A percentile compares a stretch with the other conserved stretches of the same genome.
Conservation (phyloP, 2,888 invertebrate genomes). For the Drepana falcataria region DNA sequence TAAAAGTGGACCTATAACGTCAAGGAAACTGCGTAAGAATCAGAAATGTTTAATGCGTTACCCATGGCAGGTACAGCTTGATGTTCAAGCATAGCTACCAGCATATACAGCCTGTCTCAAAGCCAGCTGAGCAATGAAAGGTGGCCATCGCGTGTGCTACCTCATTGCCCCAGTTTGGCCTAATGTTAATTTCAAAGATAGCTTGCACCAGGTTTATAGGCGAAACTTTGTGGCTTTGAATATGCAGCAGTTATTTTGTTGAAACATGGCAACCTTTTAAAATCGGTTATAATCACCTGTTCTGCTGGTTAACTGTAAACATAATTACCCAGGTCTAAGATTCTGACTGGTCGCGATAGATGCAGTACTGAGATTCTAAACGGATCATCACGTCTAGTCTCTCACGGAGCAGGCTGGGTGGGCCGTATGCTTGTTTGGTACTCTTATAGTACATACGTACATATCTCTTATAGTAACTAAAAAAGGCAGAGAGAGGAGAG, state of each 20-base stretch:
- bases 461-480: too few relatives aligned
- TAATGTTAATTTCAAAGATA: slow-evolving; percentile 10
- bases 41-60: too few relatives aligned
- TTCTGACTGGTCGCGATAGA: too few relatives aligned
- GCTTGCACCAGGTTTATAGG: background rate
- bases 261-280: background rate
- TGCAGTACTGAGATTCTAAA: too few relatives aligned
- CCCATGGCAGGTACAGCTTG: background rate
- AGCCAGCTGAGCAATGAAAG: background rate
- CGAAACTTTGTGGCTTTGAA: background rate
- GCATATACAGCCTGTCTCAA: background rate
- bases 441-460: too few relatives aligned
- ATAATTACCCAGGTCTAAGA: too few relatives aligned
- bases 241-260: background rate
- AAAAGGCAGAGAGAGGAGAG: too few relatives aligned
- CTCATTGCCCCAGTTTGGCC: slow-evolving; percentile 33
- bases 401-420: too few relatives aligned
- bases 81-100: background rate
- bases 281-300: background rate
- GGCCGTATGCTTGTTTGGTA: too few relatives aligned
- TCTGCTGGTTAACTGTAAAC: background rate
- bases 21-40: too few relatives aligned
- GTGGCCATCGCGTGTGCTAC: slow-evolving; percentile 23
- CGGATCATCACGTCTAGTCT: too few relatives aligned
- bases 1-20: too few relatives aligned